Conservation (phyloP, 2,888 invertebrate species). For the Chrysolina americana region DNA sequence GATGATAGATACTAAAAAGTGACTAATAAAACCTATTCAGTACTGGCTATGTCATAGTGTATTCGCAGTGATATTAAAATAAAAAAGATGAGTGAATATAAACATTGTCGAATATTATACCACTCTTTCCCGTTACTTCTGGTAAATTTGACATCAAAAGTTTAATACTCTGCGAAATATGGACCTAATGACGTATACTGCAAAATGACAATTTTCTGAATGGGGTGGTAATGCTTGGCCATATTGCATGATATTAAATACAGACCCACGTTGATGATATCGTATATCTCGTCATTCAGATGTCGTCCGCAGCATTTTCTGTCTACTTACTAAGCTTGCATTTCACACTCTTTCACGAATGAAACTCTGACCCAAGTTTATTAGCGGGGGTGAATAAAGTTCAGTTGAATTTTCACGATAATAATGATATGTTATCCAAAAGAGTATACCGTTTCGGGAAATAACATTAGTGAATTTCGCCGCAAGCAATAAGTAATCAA, state of each 20-base stretch:
- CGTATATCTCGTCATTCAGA: conserved; percentile 57
- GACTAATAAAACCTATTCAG: too few species aligned
- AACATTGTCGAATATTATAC: too few species aligned
- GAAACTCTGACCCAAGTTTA: background rate
- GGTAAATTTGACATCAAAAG: background rate
- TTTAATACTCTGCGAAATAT: background rate
- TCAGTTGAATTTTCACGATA: background rate
- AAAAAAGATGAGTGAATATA: too few species aligned
- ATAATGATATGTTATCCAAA: too few species aligned
- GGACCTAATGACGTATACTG: background rate
- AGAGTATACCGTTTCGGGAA: too few species aligned
- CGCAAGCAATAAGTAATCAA: too few species aligned
- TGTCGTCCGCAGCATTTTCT: conserved; percentile 47
- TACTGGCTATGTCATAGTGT: too few species aligned
- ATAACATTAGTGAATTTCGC: too few species aligned
- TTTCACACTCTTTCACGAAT: background rate
- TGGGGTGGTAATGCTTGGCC: conserved; percentile 36
- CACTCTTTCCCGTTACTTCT: background rate
- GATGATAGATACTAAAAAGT: too few species aligned
- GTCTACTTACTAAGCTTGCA: conserved; percentile 4
- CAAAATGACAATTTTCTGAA: background rate
- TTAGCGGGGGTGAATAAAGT: background rate
- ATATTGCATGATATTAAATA: conserved; percentile 56
- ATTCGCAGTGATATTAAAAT: too few species aligned
- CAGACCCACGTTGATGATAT: conserved; percentile 54